A percentile compares a stretch with the other conserved stretches of the same genome.
These are phyloP conservation scores for Elgaria multicarinata DNA, from an alignment of 2,113 vertebrate genomes.

Conservation along the genomic window DNA sequence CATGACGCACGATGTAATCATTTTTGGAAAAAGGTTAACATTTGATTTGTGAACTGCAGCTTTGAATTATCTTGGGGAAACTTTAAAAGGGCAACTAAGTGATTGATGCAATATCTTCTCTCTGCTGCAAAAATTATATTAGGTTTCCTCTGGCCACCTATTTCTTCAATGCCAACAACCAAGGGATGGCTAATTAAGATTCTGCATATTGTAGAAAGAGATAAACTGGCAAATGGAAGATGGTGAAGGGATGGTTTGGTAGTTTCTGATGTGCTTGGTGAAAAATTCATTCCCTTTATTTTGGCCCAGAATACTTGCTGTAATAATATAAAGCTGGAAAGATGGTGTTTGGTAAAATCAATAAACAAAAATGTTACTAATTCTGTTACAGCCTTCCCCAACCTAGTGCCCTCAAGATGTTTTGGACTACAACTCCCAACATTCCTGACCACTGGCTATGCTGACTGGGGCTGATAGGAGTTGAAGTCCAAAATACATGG, in stretches of 20 bases:
- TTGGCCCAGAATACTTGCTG: neutral
- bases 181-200: neutral
- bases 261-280: neutral
- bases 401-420: too few species aligned
- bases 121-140: neutral
- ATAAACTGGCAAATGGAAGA: neutral
- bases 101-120: neutral
- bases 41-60: neutral
- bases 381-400: too few species aligned
- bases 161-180: neutral
- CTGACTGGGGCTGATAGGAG: too few species aligned
- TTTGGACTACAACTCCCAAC: too few species aligned
- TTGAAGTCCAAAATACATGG: too few species aligned
- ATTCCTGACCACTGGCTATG: too few species aligned
- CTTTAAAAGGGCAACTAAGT: neutral
- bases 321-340: neutral
- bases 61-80: neutral
- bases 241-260: neutral
- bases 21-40: neutral
- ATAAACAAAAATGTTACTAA: neutral
- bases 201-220: neutral
- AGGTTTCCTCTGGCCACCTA: neutral
- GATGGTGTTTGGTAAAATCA: neutral
- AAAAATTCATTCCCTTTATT: neutral
- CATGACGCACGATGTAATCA: neutral